Base-by-base conservation (phyloP, 2,113 vertebrate species). In the Willisornis vidua region DNA sequence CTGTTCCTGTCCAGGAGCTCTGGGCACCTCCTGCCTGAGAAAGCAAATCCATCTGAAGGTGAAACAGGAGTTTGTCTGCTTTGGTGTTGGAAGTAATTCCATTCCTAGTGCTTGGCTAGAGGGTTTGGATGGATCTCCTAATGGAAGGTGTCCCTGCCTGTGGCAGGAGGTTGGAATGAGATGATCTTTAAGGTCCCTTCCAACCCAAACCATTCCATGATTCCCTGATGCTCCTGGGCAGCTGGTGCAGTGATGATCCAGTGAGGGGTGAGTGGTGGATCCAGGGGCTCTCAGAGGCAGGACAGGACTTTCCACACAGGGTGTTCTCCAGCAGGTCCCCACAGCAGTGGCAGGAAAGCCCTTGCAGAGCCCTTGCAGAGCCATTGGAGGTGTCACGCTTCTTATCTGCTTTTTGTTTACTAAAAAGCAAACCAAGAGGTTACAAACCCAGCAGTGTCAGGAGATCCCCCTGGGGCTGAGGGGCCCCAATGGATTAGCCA, bases 401-500 rank as follows among this genome's bases (percentile, higher is more conserved):
- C 79, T 83, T 78, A 87, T 87, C 90, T 96, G 79, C 83, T 74
- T 65, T 80, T 70, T 88, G 58, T 90, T 92, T 89, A 87, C 66
- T 82, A 35, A 52, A 59, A 59, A 72, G 62, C 54, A 46, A 45
- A 13, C 8, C 59, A 59, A 39, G 3, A 48, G 25, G 45, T 57
- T 87, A 85, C 91, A 94, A 95, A 87, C 89, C 76, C 95, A 95
- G 89, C 89, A 59, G 86, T 94, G 97, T 97, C 97, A 97, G 65
- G 41, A 97, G 97, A 95, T 91, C 77, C 90, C 52, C 79, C 65
- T 76, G 67, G 94, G 94, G 93, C 84, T 96, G 96, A 91, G 87
- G 87, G 61, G 46, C 94, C 81, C 29, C 91, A 97, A 96, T 94
- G 77, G 93, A 97, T 97, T 97, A 82, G 91, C 74, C 48, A 97